These are phyloP conservation scores for Protonibea diacanthus DNA, from an alignment of 2,797 vertebrate species.

Conservation along the genomic window DNA sequence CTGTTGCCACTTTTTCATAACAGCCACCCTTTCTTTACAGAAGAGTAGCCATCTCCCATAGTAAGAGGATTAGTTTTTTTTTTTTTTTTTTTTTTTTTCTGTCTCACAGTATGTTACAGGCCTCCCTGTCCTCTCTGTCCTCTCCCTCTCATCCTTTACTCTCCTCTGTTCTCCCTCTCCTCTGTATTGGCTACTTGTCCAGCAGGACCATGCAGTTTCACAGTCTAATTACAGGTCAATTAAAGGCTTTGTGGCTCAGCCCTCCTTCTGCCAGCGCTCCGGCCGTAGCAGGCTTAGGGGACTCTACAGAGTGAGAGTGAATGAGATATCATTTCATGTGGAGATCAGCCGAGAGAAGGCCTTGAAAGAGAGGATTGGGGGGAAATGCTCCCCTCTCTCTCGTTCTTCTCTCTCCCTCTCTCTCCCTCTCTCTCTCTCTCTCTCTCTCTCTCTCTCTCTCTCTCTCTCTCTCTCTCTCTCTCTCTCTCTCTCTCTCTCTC, in stretches of 20 bases:
- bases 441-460: constrained; percentile 80
- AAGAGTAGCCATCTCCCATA: constrained; percentile 60
- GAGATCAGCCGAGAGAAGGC: constrained; percentile 88
- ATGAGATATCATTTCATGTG: constrained; percentile 92
- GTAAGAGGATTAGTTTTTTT: constrained; percentile 62
- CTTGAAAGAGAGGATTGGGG: constrained; percentile 88
- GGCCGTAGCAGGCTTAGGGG: constrained; percentile 79
- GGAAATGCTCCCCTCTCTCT: constrained; percentile 64
- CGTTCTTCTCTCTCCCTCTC: constrained; percentile 61
- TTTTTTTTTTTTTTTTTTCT: constrained; percentile 36
- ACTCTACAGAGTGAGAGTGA: constrained; percentile 86
- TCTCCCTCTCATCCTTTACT: constrained; percentile 53
- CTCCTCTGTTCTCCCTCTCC: constrained; percentile 50
- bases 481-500: constrained; percentile 76
- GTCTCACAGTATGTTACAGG: constrained; percentile 40
- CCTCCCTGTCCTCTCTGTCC: constrained; percentile 55
- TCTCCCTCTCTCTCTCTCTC: constrained; percentile 77
- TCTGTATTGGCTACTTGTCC: constrained; percentile 72
- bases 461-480: constrained; percentile 78
- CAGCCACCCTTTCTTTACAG: constrained; percentile 37
- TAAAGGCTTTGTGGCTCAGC: constrained; percentile 86
- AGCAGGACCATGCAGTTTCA: constrained; percentile 77
- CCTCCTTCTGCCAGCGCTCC: constrained; percentile 80
- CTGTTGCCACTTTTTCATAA: constrained; percentile 74
- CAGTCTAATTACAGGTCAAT: constrained; percentile 93